A percentile compares a stretch with the other conserved stretches of the same genome.
Evolutionary conservation across 2,888 invertebrate genomes (phyloP).

Genomic region (Lamproptera curius): DNA sequence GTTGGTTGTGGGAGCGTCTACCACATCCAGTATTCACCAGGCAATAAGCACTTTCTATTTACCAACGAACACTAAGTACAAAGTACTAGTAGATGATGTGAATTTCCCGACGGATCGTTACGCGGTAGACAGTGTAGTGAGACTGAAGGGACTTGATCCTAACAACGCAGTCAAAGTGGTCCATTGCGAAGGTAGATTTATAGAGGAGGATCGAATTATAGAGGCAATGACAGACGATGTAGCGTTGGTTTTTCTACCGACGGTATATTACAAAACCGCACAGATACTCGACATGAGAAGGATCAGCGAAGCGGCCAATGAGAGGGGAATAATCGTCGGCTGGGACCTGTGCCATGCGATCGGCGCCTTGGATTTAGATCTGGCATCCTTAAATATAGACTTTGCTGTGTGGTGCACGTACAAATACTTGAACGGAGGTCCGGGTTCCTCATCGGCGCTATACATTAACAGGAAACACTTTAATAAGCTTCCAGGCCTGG

Average conservation of each 20-base stretch:
- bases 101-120: conserved; percentile 66
- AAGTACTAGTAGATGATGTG: conserved; percentile 58
- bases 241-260: conserved; percentile 47
- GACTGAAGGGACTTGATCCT: conserved; percentile 51
- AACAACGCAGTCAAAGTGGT: conserved; percentile 58
- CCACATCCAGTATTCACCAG: conserved; percentile 58
- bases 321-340: conserved; percentile 50
- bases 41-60: conserved; percentile 58
- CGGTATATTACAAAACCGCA: conserved; percentile 55
- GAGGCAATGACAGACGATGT: conserved; percentile 60
- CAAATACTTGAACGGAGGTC: conserved; percentile 64
- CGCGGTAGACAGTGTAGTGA: conserved; percentile 60
- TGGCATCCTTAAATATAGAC: conserved; percentile 53
- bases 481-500: conserved; percentile 45
- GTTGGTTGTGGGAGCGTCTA: conserved; percentile 44
- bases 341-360: conserved; percentile 63
- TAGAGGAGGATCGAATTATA: conserved; percentile 54
- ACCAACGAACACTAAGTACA: conserved; percentile 49
- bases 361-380: conserved; percentile 52
- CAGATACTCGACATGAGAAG: conserved; percentile 58
- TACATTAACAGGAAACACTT: conserved; percentile 62
- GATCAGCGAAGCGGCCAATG: conserved; percentile 49
- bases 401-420: conserved; percentile 69
- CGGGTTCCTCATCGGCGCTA: conserved; percentile 49
- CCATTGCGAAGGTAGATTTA: conserved; percentile 38